phyloP scores from a whole-genome alignment of 2,888 invertebrate genomes.

The Heliconius erato region DNA sequence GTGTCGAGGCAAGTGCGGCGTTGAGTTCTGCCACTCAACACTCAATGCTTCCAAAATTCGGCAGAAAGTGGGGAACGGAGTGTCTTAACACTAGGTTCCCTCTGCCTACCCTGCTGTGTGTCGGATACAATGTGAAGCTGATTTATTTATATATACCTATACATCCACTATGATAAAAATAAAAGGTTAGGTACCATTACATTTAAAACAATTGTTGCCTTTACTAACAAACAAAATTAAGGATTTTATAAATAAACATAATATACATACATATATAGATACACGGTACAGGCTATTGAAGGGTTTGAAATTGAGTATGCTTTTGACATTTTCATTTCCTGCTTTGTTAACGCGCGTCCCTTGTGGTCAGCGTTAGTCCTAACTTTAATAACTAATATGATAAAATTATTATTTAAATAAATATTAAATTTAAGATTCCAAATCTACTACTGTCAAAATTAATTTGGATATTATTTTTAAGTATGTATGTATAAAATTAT shows the following conservation, averaged over 20 bases:
- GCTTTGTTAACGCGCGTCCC: constrained; percentile 52
- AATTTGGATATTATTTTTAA: neutral
- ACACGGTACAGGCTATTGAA: constrained; percentile 12
- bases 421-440: neutral
- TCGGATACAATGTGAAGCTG: too few relatives aligned
- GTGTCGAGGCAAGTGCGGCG: too few relatives aligned
- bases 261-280: neutral
- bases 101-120: too few relatives aligned
- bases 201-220: neutral
- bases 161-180: neutral
- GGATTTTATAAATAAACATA: neutral
- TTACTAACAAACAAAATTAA: neutral
- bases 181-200: neutral
- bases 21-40: too few relatives aligned
- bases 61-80: too few relatives aligned
- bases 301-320: constrained; percentile 51
- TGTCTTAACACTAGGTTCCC: too few relatives aligned
- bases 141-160: too few relatives aligned
- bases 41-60: too few relatives aligned
- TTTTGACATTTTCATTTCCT: constrained; percentile 79
- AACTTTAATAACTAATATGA: constrained; percentile 15
- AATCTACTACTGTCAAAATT: neutral
- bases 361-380: constrained; percentile 49
- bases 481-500: neutral
- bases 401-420: neutral